These are phyloP conservation scores for Mohoua ochrocephala DNA, from an alignment of 2,113 vertebrate genomes.

Conservation along the genomic window DNA sequence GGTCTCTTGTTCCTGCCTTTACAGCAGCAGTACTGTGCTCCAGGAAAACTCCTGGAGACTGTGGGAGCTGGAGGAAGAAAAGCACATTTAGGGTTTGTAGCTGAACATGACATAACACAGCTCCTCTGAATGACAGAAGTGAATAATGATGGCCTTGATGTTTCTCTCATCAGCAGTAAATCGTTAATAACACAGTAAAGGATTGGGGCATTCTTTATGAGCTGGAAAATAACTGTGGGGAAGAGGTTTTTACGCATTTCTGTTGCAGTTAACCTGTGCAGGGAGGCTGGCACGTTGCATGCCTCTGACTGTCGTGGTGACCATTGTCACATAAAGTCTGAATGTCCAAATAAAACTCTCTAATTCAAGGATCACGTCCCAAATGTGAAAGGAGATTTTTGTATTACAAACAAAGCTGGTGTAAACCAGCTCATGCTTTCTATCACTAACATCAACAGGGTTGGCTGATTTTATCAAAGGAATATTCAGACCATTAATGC, in stretches of 20 bases:
- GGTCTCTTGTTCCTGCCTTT: neutral
- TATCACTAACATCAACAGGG: neutral
- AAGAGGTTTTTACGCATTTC: neutral
- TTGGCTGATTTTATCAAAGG: neutral
- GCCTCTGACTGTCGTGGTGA: neutral
- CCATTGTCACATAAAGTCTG: neutral
- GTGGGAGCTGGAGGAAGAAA: neutral
- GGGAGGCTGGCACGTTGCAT: neutral
- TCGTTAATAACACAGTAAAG: neutral
- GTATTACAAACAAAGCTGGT: neutral
- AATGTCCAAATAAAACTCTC: neutral
- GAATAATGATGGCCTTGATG: neutral
- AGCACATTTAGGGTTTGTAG: neutral
- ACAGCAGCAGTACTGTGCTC: neutral
- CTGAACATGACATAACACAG: neutral
- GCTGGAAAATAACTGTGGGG: neutral
- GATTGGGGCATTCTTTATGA: neutral
- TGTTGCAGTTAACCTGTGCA: neutral
- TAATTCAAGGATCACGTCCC: neutral
- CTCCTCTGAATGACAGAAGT: neutral
- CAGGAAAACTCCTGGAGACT: neutral
- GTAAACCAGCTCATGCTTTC: neutral
- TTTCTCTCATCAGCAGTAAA: neutral
- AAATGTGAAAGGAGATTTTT: neutral
- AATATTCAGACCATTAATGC: neutral